Evolutionary conservation across 2,888 invertebrate genomes (phyloP), one percentile per base, ranked within the genome.

Genomic region (Apamea monoglypha): DNA sequence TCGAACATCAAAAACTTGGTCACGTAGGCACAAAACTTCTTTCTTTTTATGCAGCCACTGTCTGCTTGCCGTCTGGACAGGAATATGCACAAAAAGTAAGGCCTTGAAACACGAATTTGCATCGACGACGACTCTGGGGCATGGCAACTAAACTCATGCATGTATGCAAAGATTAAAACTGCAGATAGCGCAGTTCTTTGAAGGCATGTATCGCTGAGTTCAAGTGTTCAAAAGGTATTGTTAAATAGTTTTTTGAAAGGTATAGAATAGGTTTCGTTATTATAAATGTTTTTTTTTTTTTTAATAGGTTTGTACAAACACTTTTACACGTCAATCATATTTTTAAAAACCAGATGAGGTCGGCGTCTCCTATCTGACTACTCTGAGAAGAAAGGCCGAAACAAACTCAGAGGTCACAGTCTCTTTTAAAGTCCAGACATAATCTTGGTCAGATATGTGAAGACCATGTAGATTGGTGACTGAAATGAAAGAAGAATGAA

Each of bases 81-180:
- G 81, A 91, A 89, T 90, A 89, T 89, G 87, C 90, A 89, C 90
- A 90, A 89, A 88, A 89, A 87, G 79, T 78, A 25, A 75, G 83
- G 47, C 92, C 91, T 91, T 92, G 91, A 91, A 88, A 91, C 90
- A 67, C 56, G 72, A 87, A 92, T 91, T 91, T 87, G 87, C 88
- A 89, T 87, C 63, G 36, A 63, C 50, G 32, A 77, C 80, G 78
- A 63, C 29, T 29, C 1, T 25, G 32, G 87, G 32, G 87, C 80
- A 83, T 85, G n/a, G 77, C 73, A 85, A 87, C 73, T 74, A 80
- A 61, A 32, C 32, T 67, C 75, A 63, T 76, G 47, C 64, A 76
- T 67, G 0, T 21, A 53, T 71, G 6, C 76, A 76, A 78, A 83
- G 83, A 86, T 74, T 86, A 83, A 71, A 68, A 40, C 29, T 64